These are phyloP conservation scores for Tiliacea citrago DNA, from an alignment of 2,888 invertebrate genomes.

Conservation along the genomic window DNA sequence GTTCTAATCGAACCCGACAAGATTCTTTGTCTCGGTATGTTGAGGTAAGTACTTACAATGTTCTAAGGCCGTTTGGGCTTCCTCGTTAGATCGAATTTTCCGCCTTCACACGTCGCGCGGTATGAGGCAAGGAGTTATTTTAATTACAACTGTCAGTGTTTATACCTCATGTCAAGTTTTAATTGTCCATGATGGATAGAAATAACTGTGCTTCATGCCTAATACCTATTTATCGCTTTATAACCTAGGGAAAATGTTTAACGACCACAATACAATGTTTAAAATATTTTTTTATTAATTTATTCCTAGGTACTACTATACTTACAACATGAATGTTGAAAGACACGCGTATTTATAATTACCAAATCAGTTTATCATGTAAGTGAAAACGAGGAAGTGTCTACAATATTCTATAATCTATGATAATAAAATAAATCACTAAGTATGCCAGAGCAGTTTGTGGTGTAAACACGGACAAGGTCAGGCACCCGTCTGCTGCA, in stretches of 20 bases:
- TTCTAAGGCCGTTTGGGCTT: slow-evolving; percentile 67
- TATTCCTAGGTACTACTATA: too few relatives aligned
- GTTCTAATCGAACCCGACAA: slow-evolving; percentile 61
- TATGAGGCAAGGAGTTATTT: slow-evolving; percentile 62
- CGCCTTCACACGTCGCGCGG: slow-evolving; percentile 61
- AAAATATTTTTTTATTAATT: not conserved
- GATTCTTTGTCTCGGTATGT: slow-evolving; percentile 64
- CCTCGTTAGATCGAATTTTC: slow-evolving; percentile 72
- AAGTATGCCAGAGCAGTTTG: slow-evolving; percentile 64
- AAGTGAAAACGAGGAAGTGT: slow-evolving; percentile 64
- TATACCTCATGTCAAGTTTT: slow-evolving; percentile 47
- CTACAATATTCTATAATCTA: slow-evolving; percentile 47
- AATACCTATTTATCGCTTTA: slow-evolving; percentile 19
- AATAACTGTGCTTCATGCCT: slow-evolving; percentile 36
- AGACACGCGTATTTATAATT: slow-evolving; percentile 1
- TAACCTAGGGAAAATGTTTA: slow-evolving; percentile 17
- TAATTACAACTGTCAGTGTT: slow-evolving; percentile 49
- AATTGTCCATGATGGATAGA: slow-evolving; percentile 45
- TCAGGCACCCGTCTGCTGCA: slow-evolving; percentile 66
- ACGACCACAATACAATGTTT: not conserved
- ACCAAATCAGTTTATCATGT: slow-evolving; percentile 21
- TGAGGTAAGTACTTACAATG: slow-evolving; percentile 36
- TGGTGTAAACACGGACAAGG: slow-evolving; percentile 73
- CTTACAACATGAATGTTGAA: not conserved
- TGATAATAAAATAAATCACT: slow-evolving; percentile 77